These are phyloP conservation scores for Dipodomys ordii DNA, from an alignment of 2,113 vertebrate species.

Conservation along the genomic window DNA sequence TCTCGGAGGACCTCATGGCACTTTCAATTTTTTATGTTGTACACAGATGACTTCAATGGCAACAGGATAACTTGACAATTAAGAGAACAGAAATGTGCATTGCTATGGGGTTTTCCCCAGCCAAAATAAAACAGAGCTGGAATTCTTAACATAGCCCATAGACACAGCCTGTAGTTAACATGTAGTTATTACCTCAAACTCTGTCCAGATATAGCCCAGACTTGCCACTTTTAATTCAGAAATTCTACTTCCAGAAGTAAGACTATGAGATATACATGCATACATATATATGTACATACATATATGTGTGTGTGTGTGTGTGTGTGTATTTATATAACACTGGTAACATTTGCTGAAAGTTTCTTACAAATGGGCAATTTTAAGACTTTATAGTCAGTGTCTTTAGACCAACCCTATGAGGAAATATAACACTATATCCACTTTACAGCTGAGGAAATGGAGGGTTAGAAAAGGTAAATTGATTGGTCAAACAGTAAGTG, in stretches of 20 bases:
- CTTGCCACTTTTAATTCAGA: slow-evolving; percentile 15
- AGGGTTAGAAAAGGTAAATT: slow-evolving; percentile 18
- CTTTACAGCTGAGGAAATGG: slow-evolving; percentile 9
- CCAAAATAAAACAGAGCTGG: slow-evolving; percentile 40
- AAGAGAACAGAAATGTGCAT: slow-evolving; percentile 46
- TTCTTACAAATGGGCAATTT: not conserved
- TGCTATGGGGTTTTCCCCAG: not conserved
- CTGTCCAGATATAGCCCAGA: not conserved
- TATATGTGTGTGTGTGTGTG: too few species aligned
- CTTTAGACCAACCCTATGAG: not conserved
- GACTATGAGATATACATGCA: not conserved
- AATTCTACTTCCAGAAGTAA: slow-evolving; percentile 44
- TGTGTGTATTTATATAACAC: not conserved
- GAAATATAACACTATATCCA: not conserved
- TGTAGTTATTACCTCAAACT: not conserved
- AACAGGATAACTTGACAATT: slow-evolving; percentile 47
- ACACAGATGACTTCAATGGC: slow-evolving; percentile 12
- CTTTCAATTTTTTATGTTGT: slow-evolving; percentile 44
- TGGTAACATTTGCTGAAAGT: not conserved
- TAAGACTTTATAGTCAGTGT: not conserved
- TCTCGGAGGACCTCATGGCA: not conserved
- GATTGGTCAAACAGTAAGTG: slow-evolving; percentile 15
- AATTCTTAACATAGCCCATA: not conserved
- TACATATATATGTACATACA: not conserved
- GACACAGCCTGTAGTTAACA: not conserved